A percentile compares a stretch with the other conserved stretches of the same genome.
Conservation (phyloP, 2,113 vertebrate species). For the Rhinolophus sinicus region DNA sequence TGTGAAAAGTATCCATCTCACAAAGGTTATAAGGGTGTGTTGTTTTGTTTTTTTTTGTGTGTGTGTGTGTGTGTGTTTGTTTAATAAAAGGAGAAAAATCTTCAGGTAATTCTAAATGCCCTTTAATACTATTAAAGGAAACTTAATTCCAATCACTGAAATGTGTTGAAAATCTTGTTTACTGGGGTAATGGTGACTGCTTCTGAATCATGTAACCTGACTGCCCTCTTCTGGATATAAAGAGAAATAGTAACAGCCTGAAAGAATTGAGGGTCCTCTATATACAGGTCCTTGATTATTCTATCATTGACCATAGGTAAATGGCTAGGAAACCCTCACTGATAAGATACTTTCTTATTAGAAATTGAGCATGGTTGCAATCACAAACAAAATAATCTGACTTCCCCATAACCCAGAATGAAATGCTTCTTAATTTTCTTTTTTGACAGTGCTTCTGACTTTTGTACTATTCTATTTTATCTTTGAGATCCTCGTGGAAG, state of each 20-base stretch:
- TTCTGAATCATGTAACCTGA: constrained; percentile 77
- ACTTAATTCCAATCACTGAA: constrained; percentile 80
- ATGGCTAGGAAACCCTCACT: neutral
- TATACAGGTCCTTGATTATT: neutral
- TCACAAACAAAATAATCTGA: neutral
- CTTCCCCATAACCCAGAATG: neutral
- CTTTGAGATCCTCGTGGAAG: neutral
- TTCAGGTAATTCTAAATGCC: constrained; percentile 80
- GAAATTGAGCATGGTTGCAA: neutral
- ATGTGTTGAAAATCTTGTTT: constrained; percentile 71
- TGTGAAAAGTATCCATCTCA: constrained; percentile 14
- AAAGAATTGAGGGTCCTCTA: neutral
- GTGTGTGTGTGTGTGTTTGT: neutral
- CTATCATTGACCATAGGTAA: neutral
- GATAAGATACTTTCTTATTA: neutral
- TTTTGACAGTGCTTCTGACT: neutral
- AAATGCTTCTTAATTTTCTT: neutral
- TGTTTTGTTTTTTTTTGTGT: neutral
- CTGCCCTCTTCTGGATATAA: constrained; percentile 87
- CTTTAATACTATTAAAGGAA: constrained; percentile 74
- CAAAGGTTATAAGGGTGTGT: neutral
- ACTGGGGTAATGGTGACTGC: neutral
- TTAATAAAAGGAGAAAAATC: constrained; percentile 53
- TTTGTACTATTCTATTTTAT: neutral
- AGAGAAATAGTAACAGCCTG: constrained; percentile 52